A percentile compares a stretch with the other conserved stretches of the same genome.
These are phyloP conservation scores for Galeruca laticollis DNA, from an alignment of 2,888 invertebrate genomes.

Conservation along the genomic window DNA sequence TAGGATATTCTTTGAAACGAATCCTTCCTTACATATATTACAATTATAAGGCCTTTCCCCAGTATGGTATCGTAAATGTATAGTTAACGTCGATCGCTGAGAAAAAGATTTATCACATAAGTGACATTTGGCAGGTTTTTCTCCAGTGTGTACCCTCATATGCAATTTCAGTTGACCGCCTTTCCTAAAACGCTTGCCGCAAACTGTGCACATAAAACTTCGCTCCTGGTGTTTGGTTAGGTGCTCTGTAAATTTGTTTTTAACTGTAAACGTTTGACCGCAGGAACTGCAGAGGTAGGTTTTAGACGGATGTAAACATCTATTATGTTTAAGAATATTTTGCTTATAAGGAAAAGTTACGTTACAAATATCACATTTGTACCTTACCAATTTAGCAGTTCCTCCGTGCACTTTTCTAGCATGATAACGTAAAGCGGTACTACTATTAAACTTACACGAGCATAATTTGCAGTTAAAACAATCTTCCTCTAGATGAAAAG, in stretches of 20 bases:
- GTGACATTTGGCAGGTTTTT: constrained; percentile 62
- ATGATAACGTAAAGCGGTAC: background rate
- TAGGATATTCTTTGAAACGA: constrained; percentile 40
- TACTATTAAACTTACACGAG: background rate
- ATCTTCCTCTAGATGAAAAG: background rate
- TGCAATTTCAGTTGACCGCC: constrained; percentile 69
- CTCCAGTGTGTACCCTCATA: constrained; percentile 61
- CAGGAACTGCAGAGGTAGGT: constrained; percentile 61
- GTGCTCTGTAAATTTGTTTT: constrained; percentile 61
- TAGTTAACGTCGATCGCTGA: constrained; percentile 62
- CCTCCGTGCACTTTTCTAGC: background rate
- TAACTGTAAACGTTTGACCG: constrained; percentile 58
- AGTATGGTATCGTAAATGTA: constrained; percentile 63
- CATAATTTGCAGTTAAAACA: background rate
- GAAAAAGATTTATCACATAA: constrained; percentile 64
- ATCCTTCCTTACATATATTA: constrained; percentile 63
- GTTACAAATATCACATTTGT: constrained; percentile 55
- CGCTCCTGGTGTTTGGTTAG: constrained; percentile 68
- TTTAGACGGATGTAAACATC: constrained; percentile 52
- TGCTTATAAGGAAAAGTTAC: constrained; percentile 48
- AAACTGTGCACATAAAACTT: constrained; percentile 71
- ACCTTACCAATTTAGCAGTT: constrained; percentile 22
- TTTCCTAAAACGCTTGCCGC: constrained; percentile 71
- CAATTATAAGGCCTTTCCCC: constrained; percentile 66
- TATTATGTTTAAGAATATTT: constrained; percentile 56